These are phyloP conservation scores for Dufourea novaeangliae DNA, from an alignment of 1,140 invertebrate genomes.

Conservation along the genomic window DNA sequence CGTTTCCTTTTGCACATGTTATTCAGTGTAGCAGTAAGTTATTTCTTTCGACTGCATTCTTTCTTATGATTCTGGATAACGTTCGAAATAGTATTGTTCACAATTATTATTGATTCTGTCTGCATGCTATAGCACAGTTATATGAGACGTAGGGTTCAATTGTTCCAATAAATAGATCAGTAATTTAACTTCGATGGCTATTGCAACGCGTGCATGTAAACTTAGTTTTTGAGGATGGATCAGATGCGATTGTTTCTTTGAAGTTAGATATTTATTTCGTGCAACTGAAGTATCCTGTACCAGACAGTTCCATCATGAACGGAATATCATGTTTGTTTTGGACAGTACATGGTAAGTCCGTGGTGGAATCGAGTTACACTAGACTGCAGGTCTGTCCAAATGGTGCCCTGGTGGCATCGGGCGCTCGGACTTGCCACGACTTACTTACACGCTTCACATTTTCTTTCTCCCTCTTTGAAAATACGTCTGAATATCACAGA, in stretches of 20 bases:
- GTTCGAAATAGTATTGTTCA: constrained; percentile 41
- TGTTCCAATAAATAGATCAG: constrained; percentile 48
- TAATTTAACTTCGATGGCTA: constrained; percentile 57
- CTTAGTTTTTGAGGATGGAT: constrained; percentile 61
- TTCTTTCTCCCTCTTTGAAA: too few relatives aligned
- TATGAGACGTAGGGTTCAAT: constrained; percentile 56
- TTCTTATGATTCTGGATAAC: constrained; percentile 49
- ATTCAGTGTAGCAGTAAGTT: constrained; percentile 48
- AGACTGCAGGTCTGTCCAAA: too few relatives aligned
- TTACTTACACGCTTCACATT: too few relatives aligned
- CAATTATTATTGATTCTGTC: constrained; percentile 58
- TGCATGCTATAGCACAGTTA: constrained; percentile 69
- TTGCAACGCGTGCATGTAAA: constrained; percentile 61
- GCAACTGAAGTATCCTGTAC: constrained; percentile 10
- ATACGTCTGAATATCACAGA: too few relatives aligned
- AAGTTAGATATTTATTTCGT: constrained; percentile 33
- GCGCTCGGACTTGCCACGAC: too few relatives aligned
- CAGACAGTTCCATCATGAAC: background rate
- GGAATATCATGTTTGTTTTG: background rate
- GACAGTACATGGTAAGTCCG: background rate
- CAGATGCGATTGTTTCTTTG: constrained; percentile 61
- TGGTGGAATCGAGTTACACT: too few relatives aligned
- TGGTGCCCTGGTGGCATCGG: too few relatives aligned
- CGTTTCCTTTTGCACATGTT: constrained; percentile 27
- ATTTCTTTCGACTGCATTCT: constrained; percentile 48